Base-by-base conservation (phyloP, 2,113 vertebrate genomes). In the Gymnocephalus cernua region DNA sequence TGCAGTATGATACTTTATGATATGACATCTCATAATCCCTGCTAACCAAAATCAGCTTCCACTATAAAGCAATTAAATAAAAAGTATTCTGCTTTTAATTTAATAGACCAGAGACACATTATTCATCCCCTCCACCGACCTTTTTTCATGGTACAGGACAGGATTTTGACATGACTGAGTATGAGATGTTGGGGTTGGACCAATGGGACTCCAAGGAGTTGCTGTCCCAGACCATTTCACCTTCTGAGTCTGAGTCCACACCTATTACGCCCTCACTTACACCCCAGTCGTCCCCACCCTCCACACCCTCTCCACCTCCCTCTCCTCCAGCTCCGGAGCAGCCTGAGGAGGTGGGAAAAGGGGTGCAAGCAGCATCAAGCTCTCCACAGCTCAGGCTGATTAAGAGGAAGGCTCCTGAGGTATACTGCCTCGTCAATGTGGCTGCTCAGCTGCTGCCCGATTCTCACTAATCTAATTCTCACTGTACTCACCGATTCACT, bases 321-420 rank as follows among this genome's bases (percentile, higher is more conserved):
- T 48, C 74, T 64, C 87, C 84, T 25, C 38, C 75, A 48, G 77
- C 79, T 69, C 74, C 71, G 23, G 86, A 93, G 86, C 85, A 88
- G 77, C 53, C 71, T 11, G 89, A 85, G 82, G 90, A 93, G 78
- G 83, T 76, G 87, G 88, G 59, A 57, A 90, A 80, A 62, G 84
- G 76, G 86, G 74, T 41, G n/a, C 79, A 66, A 61, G 57, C 79
- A 38, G 45, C 80, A 1, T 75, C 86, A n/a, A 85, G 82, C 75
- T 89, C 91, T 23, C 88, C 91, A 4, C 93, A 94, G 66, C 87
- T 91, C 77, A 90, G 88, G 88, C 90, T 93, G 88, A 82, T 80
- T 85, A 96, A 95, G 89, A 95, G 92, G 89, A 95, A 93, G 89
- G 95, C 95, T 87, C 95, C 95, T 38, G 95, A 96, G 95, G 95